Conservation (phyloP, 2,113 vertebrate genomes). For the Plecotus auritus region DNA sequence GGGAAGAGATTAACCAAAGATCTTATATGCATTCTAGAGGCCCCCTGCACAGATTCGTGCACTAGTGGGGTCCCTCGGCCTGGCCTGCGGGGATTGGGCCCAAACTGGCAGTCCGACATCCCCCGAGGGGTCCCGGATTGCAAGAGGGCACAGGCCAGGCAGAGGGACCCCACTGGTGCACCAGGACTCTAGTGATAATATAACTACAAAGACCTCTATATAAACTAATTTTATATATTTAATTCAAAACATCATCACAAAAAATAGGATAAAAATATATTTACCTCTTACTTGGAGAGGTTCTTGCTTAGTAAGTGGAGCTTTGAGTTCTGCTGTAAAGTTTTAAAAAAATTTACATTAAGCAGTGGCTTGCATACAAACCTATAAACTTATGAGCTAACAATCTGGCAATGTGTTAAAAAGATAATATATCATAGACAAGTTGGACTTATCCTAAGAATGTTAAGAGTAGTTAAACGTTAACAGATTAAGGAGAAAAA, state of each 20-base stretch:
- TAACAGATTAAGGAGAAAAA: not conserved
- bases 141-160: too few relatives aligned
- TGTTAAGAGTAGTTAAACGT: not conserved
- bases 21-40: too few relatives aligned
- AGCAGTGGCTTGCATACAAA: slow-evolving; percentile 32
- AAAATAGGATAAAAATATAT: slow-evolving; percentile 34
- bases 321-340: slow-evolving; percentile 79
- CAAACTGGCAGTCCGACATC: too few relatives aligned
- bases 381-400: not conserved
- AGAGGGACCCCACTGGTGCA: too few relatives aligned
- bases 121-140: too few relatives aligned
- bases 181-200: not conserved
- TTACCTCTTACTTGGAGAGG: slow-evolving; percentile 86
- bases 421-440: not conserved
- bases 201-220: not conserved
- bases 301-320: slow-evolving; percentile 74
- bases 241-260: slow-evolving; percentile 25
- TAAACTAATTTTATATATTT: slow-evolving; percentile 15
- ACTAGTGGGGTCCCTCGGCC: too few relatives aligned
- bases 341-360: slow-evolving; percentile 55
- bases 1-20: too few relatives aligned
- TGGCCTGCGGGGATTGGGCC: too few relatives aligned
- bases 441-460: not conserved
- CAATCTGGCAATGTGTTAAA: slow-evolving; percentile 21
- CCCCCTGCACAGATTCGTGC: too few relatives aligned